phyloP scores from a whole-genome alignment of 2,113 vertebrate genomes.

The Pluvianellus socialis region DNA sequence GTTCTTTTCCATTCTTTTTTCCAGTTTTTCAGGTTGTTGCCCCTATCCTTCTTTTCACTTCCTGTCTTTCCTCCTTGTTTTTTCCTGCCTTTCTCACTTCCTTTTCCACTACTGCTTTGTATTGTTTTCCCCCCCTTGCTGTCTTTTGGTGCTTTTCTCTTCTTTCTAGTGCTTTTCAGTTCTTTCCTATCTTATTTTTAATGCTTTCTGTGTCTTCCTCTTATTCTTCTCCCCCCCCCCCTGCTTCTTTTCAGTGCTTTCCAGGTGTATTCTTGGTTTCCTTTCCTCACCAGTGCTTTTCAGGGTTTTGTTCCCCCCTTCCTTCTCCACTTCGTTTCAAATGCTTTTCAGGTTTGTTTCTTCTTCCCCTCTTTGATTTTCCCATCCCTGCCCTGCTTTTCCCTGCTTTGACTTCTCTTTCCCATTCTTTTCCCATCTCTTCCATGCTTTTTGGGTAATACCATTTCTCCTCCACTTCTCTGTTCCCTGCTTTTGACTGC shows the following conservation, averaged over 20 bases:
- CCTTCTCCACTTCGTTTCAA: not conserved
- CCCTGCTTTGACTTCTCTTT: not conserved
- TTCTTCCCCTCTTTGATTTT: not conserved
- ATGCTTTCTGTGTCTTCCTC: not conserved
- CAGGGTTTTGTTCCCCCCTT: not conserved
- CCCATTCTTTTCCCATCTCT: not conserved
- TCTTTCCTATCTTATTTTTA: not conserved
- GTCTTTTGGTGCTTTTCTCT: not conserved
- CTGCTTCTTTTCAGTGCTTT: not conserved
- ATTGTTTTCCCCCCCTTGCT: not conserved
- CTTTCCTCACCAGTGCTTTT: not conserved
- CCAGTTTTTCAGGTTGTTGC: not conserved
- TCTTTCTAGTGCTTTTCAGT: not conserved
- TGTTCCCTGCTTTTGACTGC: not conserved
- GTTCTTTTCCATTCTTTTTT: not conserved
- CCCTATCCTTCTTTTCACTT: not conserved
- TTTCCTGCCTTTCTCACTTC: not conserved
- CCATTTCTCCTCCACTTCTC: not conserved
- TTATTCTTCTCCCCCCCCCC: not conserved
- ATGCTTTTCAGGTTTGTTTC: not conserved
- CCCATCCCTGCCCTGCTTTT: not conserved
- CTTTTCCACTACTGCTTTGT: not conserved
- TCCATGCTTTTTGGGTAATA: not conserved
- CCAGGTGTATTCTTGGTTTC: not conserved
- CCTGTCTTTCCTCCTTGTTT: not conserved